Percentiles rank a stretch among this genome's conserved stretches.
phyloP scores from a whole-genome alignment of 2,888 invertebrate genomes.

The Euproctis similis region DNA sequence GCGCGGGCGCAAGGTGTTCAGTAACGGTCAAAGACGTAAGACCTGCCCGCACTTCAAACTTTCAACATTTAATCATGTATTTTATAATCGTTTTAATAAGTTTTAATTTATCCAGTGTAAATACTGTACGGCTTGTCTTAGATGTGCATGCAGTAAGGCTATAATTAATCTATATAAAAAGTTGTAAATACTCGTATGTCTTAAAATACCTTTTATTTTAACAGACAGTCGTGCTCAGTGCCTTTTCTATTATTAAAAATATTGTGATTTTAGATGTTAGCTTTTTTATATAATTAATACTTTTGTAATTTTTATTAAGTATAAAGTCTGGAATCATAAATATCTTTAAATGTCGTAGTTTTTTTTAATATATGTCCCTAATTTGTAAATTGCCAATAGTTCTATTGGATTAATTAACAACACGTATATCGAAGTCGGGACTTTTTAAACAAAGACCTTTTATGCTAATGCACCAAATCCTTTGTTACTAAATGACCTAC shows the following conservation, averaged over 20 bases:
- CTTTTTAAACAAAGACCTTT: constrained; percentile 42
- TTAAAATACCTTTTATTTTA: too few species aligned
- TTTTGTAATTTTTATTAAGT: too few species aligned
- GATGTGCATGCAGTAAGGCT: constrained; percentile 2
- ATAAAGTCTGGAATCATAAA: neutral
- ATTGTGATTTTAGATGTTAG: constrained; percentile 56
- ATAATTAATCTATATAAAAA: too few species aligned
- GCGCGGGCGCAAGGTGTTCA: constrained; percentile 63
- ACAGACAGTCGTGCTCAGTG: too few species aligned
- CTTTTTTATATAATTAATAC: constrained; percentile 20
- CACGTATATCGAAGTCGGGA: constrained; percentile 35
- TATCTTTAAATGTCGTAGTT: neutral
- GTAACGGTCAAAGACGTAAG: constrained; percentile 64
- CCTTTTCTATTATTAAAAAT: constrained; percentile 45
- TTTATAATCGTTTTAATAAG: neutral
- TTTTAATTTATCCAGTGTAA: neutral
- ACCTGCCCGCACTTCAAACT: constrained; percentile 29
- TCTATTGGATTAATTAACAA: constrained; percentile 34
- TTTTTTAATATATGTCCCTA: constrained; percentile 1
- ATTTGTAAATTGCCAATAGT: constrained; percentile 24
- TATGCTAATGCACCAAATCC: constrained; percentile 58
- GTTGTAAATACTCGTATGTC: too few species aligned
- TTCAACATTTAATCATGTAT: constrained; percentile 11
- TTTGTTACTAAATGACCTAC: constrained; percentile 52
- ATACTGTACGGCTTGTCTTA: constrained; percentile 13